Base-by-base conservation (phyloP, 2,797 vertebrate species). In the Meda fulgida region DNA sequence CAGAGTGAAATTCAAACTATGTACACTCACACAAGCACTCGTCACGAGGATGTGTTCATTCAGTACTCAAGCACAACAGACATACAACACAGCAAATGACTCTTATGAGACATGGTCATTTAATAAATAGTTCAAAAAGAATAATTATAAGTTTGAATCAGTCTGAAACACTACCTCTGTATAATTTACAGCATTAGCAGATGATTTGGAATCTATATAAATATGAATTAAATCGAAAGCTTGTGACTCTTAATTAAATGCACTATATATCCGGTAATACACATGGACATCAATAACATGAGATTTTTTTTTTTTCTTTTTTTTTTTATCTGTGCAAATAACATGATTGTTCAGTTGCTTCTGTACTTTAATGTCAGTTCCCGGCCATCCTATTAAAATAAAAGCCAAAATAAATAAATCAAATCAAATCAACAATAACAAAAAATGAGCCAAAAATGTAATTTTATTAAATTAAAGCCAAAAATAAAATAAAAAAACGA, bases 21-120 rank as follows among this genome's bases (percentile, higher is more conserved):
- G 31, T 9, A 78, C 31, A 88, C 77, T n/a, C 86, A 73, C 80
- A 70, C 66, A 83, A 23, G 63, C 34, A 63, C 18, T 77, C n/a
- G 40, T 66, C 75, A 31, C 5, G n/a, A 84, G 55, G 65, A 81
- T 86, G 55, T 81, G 23, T 80, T 79, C 34, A 73, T 40, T 80
- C 13, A 55, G 70, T 65, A 80, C 63, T 78, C 40, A 5, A 78
- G 65, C 73, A 19, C 8, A 48, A 18, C 76, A 43, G 76, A 78
- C 58, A 48, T 63, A 10, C 76, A 65, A 31, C n/a, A 46, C 11
- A 11, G n/a, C 70, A 58, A 76, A n/a, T 55, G 7, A 76, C 73
- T 36, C 3, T 21, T 38, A 58, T 40, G 53, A 53, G 11, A 65
- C 3, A 2, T 3, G 43, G 51, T 34, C 19, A 34, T 77, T 58